Percentiles rank a stretch among this genome's conserved stretches.
phyloP scores from a whole-genome alignment of 1,140 invertebrate genomes.

The Penaeus vannamei region DNA sequence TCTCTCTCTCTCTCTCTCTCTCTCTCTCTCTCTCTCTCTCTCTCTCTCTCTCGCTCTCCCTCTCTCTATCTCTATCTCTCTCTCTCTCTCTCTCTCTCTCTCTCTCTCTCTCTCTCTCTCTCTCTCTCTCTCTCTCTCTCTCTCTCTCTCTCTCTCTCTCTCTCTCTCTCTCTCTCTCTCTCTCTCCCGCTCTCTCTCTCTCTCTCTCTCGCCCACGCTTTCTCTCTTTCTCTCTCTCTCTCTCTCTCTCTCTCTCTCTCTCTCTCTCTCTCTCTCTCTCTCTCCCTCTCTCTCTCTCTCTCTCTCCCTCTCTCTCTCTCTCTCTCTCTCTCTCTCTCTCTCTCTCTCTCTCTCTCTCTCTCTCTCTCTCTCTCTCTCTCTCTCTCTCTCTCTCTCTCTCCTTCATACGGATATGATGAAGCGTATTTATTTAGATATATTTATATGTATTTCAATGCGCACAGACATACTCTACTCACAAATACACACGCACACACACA shows the following conservation, averaged over 20 bases:
- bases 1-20: background rate
- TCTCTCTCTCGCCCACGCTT: too few relatives aligned
- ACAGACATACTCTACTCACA: constrained; percentile 36
- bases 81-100: too few relatives aligned
- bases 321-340: constrained; percentile 3
- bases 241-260: too few relatives aligned
- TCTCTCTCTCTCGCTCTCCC: too few relatives aligned
- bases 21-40: too few relatives aligned
- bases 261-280: too few relatives aligned
- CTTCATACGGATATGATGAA: background rate
- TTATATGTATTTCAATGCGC: constrained; percentile 31
- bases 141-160: background rate
- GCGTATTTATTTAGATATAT: constrained; percentile 49
- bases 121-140: too few relatives aligned
- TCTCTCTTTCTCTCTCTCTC: too few relatives aligned
- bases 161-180: constrained; percentile 15
- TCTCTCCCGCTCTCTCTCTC: background rate
- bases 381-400: too few relatives aligned
- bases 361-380: background rate
- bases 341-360: constrained; percentile 3
- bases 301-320: background rate
- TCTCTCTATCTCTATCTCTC: too few relatives aligned
- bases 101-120: too few relatives aligned
- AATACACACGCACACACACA: background rate
- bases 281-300: too few relatives aligned